Evolutionary conservation across 2,113 vertebrate species (phyloP).

Genomic region (Petrocephalus zakoni): DNA sequence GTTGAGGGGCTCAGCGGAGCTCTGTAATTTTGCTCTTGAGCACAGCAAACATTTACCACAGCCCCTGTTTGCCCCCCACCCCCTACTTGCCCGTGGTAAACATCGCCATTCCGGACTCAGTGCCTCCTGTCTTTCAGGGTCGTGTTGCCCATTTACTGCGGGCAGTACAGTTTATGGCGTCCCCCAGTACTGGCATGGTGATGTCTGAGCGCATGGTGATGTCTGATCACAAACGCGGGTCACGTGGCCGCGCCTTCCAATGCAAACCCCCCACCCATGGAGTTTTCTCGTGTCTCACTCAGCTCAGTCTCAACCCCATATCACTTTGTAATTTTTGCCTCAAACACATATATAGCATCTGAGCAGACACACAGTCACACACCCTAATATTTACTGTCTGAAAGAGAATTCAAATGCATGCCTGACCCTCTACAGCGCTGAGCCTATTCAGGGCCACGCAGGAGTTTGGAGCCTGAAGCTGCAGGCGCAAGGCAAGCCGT

Average conservation of each 20-base stretch:
- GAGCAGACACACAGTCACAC: neutral
- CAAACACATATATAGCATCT: neutral
- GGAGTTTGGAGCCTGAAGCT: neutral
- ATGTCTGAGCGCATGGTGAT: too few species aligned
- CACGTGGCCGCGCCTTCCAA: too few species aligned
- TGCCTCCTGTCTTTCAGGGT: neutral
- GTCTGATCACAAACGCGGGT: neutral
- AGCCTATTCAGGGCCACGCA: neutral
- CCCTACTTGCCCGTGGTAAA: neutral
- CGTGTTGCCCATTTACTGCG: neutral
- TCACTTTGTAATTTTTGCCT: neutral
- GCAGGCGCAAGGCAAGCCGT: neutral
- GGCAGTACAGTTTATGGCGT: neutral
- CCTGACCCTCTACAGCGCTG: neutral
- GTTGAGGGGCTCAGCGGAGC: neutral
- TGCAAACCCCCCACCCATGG: neutral
- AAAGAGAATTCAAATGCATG: neutral
- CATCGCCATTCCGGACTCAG: neutral
- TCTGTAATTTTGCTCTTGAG: slow-evolving; percentile 6
- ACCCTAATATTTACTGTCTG: neutral
- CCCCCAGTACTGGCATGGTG: neutral
- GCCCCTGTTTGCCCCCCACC: too few species aligned
- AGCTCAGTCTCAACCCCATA: too few species aligned
- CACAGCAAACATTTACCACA: neutral
- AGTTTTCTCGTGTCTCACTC: neutral